phyloP scores from a whole-genome alignment of 2,888 invertebrate genomes.

The Isoperla grammatica region DNA sequence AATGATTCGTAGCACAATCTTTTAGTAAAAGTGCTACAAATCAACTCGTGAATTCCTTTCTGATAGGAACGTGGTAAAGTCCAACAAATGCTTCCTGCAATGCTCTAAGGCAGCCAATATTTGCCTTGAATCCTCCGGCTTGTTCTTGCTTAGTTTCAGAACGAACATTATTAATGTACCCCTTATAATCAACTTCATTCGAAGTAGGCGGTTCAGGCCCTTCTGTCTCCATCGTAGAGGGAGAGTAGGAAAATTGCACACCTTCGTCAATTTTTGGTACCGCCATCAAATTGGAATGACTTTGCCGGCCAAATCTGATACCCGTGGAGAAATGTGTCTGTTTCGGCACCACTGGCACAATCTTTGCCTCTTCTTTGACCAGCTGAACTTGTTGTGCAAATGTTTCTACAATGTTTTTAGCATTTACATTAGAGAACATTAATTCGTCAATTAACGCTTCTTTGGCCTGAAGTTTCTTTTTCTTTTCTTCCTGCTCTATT shows the following conservation, averaged over 20 bases:
- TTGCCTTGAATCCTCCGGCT: slow-evolving; percentile 83
- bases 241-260: slow-evolving; percentile 65
- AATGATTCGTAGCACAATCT: no score
- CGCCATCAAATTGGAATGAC: slow-evolving; percentile 57
- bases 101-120: slow-evolving; percentile 77
- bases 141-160: slow-evolving; percentile 65
- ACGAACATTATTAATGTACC: slow-evolving; percentile 72
- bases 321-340: slow-evolving; percentile 80
- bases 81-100: slow-evolving; percentile 84
- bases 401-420: slow-evolving; percentile 77
- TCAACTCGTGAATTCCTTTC: slow-evolving; percentile 20
- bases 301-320: slow-evolving; percentile 68
- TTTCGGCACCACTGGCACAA: slow-evolving; percentile 21
- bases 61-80: slow-evolving; percentile 47
- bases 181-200: slow-evolving; percentile 56
- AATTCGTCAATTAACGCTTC: slow-evolving; percentile 93
- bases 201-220: slow-evolving; percentile 68
- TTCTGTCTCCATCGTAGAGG: slow-evolving; percentile 53
- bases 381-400: slow-evolving; percentile 65
- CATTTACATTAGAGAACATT: slow-evolving; percentile 88
- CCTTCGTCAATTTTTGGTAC: slow-evolving; percentile 71
- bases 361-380: slow-evolving; percentile 54
- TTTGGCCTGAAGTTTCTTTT: slow-evolving; percentile 77
- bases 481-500: slow-evolving; percentile 64
- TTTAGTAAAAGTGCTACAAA: not conserved